phyloP scores from a whole-genome alignment of 92 coral and sea anemone species.

The Phymanthus crucifer region DNA sequence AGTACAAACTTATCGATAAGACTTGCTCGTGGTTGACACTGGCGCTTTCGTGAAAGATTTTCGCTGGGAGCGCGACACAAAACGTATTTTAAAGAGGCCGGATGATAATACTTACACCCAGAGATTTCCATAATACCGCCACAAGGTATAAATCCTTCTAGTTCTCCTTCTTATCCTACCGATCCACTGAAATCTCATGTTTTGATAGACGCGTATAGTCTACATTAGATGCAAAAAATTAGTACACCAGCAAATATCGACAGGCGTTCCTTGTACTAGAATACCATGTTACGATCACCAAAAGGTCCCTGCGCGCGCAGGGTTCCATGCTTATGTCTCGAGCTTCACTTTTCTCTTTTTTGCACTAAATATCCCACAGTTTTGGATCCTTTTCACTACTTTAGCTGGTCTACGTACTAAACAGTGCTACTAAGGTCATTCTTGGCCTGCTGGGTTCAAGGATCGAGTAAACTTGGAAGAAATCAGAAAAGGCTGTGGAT shows the following conservation, averaged over 20 bases:
- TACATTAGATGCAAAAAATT: background rate
- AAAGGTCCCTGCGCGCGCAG: no score
- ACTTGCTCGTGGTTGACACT: no score
- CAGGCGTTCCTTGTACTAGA: background rate
- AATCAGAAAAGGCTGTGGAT: background rate
- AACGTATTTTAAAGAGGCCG: background rate
- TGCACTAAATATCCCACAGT: background rate
- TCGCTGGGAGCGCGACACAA: no score
- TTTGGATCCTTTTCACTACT: background rate
- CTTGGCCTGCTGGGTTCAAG: background rate
- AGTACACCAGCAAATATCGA: background rate
- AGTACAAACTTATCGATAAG: no score
- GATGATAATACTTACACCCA: constrained; percentile 23
- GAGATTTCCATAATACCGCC: constrained; percentile 29
- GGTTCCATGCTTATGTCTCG: background rate
- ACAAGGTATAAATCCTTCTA: constrained; percentile 15
- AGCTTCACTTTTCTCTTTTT: background rate
- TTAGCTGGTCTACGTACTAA: background rate
- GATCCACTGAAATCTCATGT: constrained; percentile 17
- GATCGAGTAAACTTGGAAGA: background rate
- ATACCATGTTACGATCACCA: background rate
- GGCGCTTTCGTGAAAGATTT: no score
- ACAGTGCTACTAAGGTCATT: background rate
- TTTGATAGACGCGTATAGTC: background rate
- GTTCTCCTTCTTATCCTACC: constrained; percentile 4